Evolutionary conservation across 53 echinoderm and acorn worm genomes (phyloP).

Genomic region (Holothuria scabra): DNA sequence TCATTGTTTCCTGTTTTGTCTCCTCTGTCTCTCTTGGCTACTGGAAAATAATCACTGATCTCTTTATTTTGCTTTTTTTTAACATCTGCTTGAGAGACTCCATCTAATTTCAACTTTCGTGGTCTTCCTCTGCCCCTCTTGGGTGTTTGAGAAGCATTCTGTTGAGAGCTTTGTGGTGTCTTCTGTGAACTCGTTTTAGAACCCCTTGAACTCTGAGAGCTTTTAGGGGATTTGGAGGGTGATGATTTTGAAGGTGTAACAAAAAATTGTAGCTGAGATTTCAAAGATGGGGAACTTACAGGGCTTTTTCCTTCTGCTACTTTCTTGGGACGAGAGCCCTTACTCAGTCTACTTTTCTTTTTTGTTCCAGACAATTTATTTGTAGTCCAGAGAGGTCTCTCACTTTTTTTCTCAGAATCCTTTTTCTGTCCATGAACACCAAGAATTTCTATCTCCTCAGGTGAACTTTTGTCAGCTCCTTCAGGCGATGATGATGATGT

Average conservation of each 20-base stretch:
- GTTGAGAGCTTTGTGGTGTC: background rate
- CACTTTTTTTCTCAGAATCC: too few species aligned
- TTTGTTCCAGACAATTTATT: background rate
- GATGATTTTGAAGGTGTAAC: conserved; percentile 1
- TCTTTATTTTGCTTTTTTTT: conserved; percentile 16
- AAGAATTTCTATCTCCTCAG: too few species aligned
- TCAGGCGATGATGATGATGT: too few species aligned
- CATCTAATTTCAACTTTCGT: conserved; percentile 25
- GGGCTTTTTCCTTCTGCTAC: background rate
- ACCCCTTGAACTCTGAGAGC: too few species aligned
- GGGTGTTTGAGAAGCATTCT: background rate
- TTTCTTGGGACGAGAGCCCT: background rate
- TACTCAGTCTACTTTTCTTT: conserved; percentile 2
- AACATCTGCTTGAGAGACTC: background rate
- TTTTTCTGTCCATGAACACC: too few species aligned
- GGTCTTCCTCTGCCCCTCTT: conserved; percentile 19
- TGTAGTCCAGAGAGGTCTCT: too few species aligned
- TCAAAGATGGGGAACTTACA: background rate
- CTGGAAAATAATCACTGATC: background rate
- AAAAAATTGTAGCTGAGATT: conserved; percentile 7
- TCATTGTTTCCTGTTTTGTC: too few species aligned
- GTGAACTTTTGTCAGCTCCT: too few species aligned
- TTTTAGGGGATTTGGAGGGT: background rate
- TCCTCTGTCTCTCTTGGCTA: too few species aligned
- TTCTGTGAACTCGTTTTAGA: background rate